phyloP scores from a whole-genome alignment of 2,113 vertebrate genomes.

The Sylvilagus bachmani region DNA sequence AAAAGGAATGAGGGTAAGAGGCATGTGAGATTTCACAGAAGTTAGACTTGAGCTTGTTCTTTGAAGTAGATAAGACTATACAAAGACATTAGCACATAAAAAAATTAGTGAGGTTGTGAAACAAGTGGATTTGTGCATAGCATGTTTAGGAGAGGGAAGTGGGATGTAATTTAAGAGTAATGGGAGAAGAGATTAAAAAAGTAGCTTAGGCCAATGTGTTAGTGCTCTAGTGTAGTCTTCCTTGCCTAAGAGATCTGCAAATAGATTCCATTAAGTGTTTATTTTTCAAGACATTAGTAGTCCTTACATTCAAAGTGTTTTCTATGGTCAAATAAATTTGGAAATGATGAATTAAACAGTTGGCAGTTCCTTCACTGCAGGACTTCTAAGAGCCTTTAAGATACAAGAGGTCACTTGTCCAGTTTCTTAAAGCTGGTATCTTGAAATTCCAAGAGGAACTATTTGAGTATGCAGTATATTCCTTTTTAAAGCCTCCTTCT shows the following conservation, averaged over 20 bases:
- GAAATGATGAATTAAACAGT: conserved; percentile 20
- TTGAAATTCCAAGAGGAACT: conserved; percentile 43
- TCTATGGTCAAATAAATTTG: conserved; percentile 25
- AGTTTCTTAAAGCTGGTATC: too few species aligned
- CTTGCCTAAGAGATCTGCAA: conserved; percentile 23
- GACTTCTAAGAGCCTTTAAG: not conserved
- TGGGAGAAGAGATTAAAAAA: conserved; percentile 13
- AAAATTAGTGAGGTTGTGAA: not conserved
- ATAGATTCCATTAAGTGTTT: not conserved
- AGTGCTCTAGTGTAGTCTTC: not conserved
- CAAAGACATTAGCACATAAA: not conserved
- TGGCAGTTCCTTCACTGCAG: not conserved
- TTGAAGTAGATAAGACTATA: not conserved
- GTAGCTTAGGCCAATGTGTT: not conserved
- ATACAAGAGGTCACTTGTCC: not conserved
- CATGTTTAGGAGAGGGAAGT: not conserved
- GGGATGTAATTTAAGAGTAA: not conserved
- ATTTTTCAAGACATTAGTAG: not conserved
- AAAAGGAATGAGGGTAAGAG: not conserved
- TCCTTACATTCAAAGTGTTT: conserved; percentile 14
- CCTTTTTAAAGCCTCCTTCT: not conserved
- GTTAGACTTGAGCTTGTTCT: conserved; percentile 35
- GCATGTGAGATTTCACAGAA: not conserved
- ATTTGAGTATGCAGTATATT: not conserved
- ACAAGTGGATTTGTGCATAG: not conserved